phyloP scores from a whole-genome alignment of 2,888 invertebrate species.

The Philopedon plagiatum region DNA sequence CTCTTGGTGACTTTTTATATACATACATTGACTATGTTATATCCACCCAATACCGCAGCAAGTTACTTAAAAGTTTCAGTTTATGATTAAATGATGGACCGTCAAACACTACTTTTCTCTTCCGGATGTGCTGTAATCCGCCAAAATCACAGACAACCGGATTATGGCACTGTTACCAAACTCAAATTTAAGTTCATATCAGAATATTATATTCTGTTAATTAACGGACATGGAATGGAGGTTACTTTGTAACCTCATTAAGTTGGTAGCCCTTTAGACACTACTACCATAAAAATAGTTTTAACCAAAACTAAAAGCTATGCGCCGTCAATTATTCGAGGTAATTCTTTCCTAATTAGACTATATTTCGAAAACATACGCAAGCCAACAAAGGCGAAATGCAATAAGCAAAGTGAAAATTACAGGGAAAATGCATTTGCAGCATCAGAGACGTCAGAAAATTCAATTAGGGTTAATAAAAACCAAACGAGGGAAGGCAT shows the following conservation, averaged over 20 bases:
- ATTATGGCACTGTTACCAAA: no score
- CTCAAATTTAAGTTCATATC: no score
- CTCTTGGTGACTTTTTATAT: no score
- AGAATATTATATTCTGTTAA: no score
- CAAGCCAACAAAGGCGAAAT: constrained; percentile 53
- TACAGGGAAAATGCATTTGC: constrained; percentile 58
- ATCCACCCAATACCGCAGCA: no score
- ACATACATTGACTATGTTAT: no score
- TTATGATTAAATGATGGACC: no score
- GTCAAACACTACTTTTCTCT: no score
- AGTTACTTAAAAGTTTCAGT: no score
- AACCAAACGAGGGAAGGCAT: constrained; percentile 44
- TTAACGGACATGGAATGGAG: no score
- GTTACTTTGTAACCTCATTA: not conserved
- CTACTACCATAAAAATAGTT: constrained; percentile 52
- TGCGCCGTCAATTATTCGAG: constrained; percentile 32
- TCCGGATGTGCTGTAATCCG: no score
- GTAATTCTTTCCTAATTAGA: constrained; percentile 57
- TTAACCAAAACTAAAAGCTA: constrained; percentile 57
- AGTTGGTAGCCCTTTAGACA: not conserved
- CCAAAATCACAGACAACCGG: no score
- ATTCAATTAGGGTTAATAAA: constrained; percentile 57
- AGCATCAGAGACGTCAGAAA: constrained; percentile 55
- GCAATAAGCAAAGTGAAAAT: constrained; percentile 58
- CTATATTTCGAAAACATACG: constrained; percentile 52